phyloP scores from a whole-genome alignment of 1,140 invertebrate species.

The Diachasma alloeum region DNA sequence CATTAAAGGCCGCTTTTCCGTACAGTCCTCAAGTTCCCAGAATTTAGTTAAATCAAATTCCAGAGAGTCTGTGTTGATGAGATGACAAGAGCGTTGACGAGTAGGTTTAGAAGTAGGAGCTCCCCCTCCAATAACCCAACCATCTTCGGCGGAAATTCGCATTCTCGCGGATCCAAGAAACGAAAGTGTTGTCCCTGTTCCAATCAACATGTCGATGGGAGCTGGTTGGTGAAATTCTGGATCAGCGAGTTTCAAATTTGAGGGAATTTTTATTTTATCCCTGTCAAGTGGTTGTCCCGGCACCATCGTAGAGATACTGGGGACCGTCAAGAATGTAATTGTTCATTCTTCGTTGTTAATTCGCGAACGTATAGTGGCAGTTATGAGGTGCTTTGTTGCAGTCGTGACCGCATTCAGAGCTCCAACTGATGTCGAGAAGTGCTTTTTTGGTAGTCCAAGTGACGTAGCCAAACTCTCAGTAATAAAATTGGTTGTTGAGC shows the following conservation, averaged over 20 bases:
- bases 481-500: background rate
- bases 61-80: background rate
- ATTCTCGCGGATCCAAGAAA: conserved; percentile 30
- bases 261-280: background rate
- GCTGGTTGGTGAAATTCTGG: conserved; percentile 30
- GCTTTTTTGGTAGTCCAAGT: background rate
- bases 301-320: background rate
- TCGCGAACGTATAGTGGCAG: background rate
- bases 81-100: conserved; percentile 12
- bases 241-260: conserved; percentile 28
- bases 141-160: background rate
- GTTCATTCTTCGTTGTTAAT: background rate
- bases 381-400: background rate
- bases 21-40: background rate
- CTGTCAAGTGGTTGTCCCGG: background rate
- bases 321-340: background rate
- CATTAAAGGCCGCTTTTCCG: no score
- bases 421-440: background rate
- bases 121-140: conserved; percentile 28
- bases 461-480: background rate
- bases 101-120: background rate
- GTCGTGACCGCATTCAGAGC: background rate
- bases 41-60: background rate
- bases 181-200: conserved; percentile 29
- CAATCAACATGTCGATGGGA: conserved; percentile 34